phyloP scores from a whole-genome alignment of 2,797 vertebrate species.

The Catostomus latipinnis region DNA sequence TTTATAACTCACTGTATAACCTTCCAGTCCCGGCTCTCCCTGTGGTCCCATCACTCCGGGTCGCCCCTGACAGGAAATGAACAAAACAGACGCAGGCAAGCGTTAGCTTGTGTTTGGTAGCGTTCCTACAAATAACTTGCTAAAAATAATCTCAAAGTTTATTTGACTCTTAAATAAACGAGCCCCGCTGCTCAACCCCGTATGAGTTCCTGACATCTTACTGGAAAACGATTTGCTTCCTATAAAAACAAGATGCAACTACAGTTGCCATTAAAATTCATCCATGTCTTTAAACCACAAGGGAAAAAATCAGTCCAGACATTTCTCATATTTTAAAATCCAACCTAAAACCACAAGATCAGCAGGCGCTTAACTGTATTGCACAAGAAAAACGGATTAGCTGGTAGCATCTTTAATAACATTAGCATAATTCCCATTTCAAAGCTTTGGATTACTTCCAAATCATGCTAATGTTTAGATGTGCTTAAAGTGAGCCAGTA shows the following conservation, averaged over 20 bases:
- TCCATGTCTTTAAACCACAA: neutral
- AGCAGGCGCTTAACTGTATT: conserved; percentile 10
- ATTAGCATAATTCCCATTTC: conserved; percentile 25
- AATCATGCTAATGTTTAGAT: conserved; percentile 30
- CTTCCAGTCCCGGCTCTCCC: conserved; percentile 88
- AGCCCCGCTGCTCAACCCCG: neutral
- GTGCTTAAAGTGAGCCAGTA: neutral
- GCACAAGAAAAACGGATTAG: conserved; percentile 43
- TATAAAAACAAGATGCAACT: neutral
- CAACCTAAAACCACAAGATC: conserved; percentile 10
- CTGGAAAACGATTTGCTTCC: conserved; percentile 15
- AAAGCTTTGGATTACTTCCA: conserved; percentile 39
- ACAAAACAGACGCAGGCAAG: conserved; percentile 55
- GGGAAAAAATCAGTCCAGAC: conserved; percentile 1
- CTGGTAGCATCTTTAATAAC: conserved; percentile 18
- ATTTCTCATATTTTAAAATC: conserved; percentile 7
- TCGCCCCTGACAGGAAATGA: conserved; percentile 81
- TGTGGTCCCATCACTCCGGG: conserved; percentile 86
- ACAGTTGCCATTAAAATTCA: neutral
- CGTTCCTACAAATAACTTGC: conserved; percentile 23
- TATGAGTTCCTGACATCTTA: neutral
- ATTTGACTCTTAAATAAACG: conserved; percentile 3
- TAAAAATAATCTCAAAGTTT: conserved; percentile 19
- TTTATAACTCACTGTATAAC: conserved; percentile 84
- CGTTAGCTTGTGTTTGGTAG: conserved; percentile 31